A percentile compares a stretch with the other conserved stretches of the same genome.
phyloP scores from a whole-genome alignment of 1,140 invertebrate species.

The Conopomorpha cramerella region DNA sequence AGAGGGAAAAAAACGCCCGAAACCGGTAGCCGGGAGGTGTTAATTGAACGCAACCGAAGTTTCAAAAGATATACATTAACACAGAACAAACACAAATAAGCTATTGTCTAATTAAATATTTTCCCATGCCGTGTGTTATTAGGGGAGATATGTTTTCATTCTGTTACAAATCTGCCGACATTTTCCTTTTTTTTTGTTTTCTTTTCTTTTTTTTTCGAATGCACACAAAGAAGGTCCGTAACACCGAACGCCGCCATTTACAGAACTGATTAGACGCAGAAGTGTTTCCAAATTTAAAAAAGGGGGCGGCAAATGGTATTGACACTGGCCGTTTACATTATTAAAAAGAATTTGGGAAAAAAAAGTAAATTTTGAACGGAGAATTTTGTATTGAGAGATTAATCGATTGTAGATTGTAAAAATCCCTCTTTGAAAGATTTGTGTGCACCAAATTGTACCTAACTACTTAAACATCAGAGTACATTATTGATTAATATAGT shows the following conservation, averaged over 20 bases:
- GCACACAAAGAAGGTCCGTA: too few species aligned
- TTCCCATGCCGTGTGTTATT: constrained; percentile 36
- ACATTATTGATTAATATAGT: too few species aligned
- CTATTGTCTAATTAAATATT: constrained; percentile 58
- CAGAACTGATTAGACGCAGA: constrained; percentile 48
- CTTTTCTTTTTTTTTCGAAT: too few species aligned
- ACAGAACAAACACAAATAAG: constrained; percentile 54
- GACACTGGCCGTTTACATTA: constrained; percentile 35
- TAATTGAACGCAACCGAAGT: constrained; percentile 37
- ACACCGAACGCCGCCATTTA: constrained; percentile 43
- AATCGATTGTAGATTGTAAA: too few species aligned
- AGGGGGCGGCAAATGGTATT: constrained; percentile 29
- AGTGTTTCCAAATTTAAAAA: constrained; percentile 55
- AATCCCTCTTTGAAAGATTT: too few species aligned
- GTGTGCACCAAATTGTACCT: too few species aligned
- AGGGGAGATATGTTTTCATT: constrained; percentile 9
- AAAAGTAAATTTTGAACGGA: too few species aligned
- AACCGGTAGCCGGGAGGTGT: constrained; percentile 38
- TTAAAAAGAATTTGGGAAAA: too few species aligned
- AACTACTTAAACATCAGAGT: too few species aligned
- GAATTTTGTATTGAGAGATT: too few species aligned
- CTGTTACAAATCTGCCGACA: too few species aligned
- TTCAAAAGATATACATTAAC: constrained; percentile 54
- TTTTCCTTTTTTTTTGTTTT: too few species aligned
- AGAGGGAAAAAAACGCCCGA: constrained; percentile 9